These are phyloP conservation scores for Sapayoa aenigma DNA, from an alignment of 2,113 vertebrate species.

Conservation along the genomic window DNA sequence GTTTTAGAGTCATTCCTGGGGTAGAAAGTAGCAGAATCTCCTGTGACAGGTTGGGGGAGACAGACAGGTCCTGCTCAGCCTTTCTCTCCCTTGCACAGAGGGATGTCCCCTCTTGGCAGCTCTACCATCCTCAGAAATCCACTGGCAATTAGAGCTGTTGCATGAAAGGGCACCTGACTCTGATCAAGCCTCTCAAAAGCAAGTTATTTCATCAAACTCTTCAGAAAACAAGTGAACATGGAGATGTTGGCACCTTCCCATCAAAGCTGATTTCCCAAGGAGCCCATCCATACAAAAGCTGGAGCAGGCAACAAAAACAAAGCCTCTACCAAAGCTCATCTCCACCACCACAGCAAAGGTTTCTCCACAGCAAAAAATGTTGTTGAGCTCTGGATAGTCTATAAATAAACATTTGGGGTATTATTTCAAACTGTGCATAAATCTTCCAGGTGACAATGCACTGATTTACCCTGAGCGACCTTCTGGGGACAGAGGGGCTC, in stretches of 20 bases:
- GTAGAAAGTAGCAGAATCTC: neutral
- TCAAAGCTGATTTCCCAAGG: neutral
- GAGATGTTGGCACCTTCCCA: neutral
- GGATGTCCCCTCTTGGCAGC: neutral
- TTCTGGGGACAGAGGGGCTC: neutral
- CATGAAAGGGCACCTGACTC: neutral
- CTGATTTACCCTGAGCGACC: rapidly evolving
- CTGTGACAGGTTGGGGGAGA: rapidly evolving
- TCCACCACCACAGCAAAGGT: neutral
- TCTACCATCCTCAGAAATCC: neutral
- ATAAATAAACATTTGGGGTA: neutral
- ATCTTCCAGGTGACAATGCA: neutral
- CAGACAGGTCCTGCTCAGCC: neutral
- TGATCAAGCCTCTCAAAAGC: rapidly evolving
- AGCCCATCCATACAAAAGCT: too few species aligned
- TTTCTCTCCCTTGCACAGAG: neutral
- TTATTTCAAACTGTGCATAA: neutral
- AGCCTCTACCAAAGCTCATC: neutral
- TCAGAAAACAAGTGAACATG: rapidly evolving
- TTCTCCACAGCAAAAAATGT: neutral
- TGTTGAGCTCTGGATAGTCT: rapidly evolving
- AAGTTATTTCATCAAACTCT: neutral
- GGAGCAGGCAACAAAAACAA: neutral
- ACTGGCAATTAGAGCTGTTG: neutral
- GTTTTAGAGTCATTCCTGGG: neutral